A percentile compares a stretch with the other conserved stretches of the same genome.
Evolutionary conservation across 2,888 invertebrate species (phyloP).

Genomic region (Tanytarsus gracilentus): DNA sequence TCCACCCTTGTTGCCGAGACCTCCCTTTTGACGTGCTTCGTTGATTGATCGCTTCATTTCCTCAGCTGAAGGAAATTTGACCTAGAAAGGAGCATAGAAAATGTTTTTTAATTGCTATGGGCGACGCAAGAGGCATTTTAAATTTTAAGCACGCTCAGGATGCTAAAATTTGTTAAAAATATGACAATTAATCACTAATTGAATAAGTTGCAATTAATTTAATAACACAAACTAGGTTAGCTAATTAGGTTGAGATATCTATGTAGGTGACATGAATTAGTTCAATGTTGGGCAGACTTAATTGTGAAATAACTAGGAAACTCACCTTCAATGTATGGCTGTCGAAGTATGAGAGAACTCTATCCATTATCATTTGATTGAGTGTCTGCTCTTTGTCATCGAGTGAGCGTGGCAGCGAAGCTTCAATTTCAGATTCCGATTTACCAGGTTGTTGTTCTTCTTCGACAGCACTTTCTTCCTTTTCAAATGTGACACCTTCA

Average conservation of each 20-base stretch:
- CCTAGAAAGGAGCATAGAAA: constrained; percentile 43
- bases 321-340: constrained; percentile 75
- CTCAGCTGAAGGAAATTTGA: constrained; percentile 63
- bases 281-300: constrained; percentile 52
- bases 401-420: constrained; percentile 61
- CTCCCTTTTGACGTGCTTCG: constrained; percentile 42
- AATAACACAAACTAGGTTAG: too few relatives aligned
- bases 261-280: too few relatives aligned
- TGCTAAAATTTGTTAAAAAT: too few relatives aligned
- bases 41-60: constrained; percentile 53
- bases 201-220: too few relatives aligned
- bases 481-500: constrained; percentile 67
- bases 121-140: too few relatives aligned
- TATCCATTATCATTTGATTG: constrained; percentile 65
- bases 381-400: constrained; percentile 63
- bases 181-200: too few relatives aligned
- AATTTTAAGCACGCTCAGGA: too few relatives aligned
- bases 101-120: neutral
- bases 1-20: constrained; percentile 30
- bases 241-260: too few relatives aligned
- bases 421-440: constrained; percentile 57
- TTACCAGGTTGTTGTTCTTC: constrained; percentile 36
- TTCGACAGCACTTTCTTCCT: constrained; percentile 44
- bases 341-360: constrained; percentile 63
- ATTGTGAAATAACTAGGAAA: constrained; percentile 58